These are phyloP conservation scores for Cerastoderma edule DNA, from an alignment of 2,888 invertebrate species.

Conservation along the genomic window DNA sequence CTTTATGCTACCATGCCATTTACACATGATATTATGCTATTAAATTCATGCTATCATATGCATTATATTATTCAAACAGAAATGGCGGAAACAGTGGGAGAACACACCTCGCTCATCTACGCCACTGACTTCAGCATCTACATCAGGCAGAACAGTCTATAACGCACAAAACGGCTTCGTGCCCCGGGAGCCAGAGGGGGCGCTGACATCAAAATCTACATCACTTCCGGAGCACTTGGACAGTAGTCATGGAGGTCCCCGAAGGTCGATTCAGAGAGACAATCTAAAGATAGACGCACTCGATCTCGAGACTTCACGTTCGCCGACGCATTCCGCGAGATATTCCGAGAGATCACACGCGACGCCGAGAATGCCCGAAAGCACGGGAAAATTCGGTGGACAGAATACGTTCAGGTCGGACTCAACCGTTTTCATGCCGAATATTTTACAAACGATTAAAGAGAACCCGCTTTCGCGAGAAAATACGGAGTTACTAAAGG, in stretches of 20 bases:
- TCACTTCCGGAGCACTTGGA: constrained; percentile 48
- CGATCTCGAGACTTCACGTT: constrained; percentile 21
- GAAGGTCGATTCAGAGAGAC: not conserved
- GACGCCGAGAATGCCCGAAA: constrained; percentile 38
- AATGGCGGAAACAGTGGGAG: constrained; percentile 61
- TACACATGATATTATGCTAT: no score
- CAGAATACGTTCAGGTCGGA: constrained; percentile 9
- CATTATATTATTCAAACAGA: no score
- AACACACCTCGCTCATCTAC: constrained; percentile 13
- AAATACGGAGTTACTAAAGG: constrained; percentile 17
- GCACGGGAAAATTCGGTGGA: constrained; percentile 55
- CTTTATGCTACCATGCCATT: no score
- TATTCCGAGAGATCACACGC: constrained; percentile 43
- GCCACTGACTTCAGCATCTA: not conserved
- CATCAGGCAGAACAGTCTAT: not conserved
- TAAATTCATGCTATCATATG: no score
- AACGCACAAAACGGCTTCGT: constrained; percentile 3
- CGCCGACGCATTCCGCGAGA: constrained; percentile 4
- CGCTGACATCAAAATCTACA: constrained; percentile 20
- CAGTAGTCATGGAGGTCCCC: not conserved
- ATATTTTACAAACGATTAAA: constrained; percentile 40
- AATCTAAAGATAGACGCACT: constrained; percentile 18
- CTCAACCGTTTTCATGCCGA: constrained; percentile 19
- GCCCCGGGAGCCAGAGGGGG: not conserved
- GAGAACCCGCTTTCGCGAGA: constrained; percentile 59